Evolutionary conservation across 2,888 invertebrate genomes (phyloP).

Genomic region (Dasysyrphus albostriatus): DNA sequence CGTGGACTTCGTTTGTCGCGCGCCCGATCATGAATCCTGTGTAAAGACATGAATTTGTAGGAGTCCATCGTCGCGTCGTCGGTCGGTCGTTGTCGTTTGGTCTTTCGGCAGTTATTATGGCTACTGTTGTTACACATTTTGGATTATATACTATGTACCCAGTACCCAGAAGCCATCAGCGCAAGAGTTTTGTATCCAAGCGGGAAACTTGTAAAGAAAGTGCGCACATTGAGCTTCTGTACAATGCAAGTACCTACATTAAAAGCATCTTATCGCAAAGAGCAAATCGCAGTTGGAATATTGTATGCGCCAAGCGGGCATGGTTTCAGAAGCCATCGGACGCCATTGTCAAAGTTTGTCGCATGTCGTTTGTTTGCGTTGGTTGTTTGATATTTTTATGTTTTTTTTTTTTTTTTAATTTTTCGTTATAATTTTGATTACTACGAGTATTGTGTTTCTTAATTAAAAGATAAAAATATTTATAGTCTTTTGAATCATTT

Average conservation of each 20-base stretch:
- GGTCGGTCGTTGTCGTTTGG: not conserved
- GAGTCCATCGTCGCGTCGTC: slow-evolving; percentile 67
- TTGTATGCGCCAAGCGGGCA: slow-evolving; percentile 69
- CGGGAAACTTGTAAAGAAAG: slow-evolving; percentile 72
- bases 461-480: slow-evolving; percentile 38
- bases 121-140: slow-evolving; percentile 81
- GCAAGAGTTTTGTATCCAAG: slow-evolving; percentile 30
- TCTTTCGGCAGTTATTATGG: slow-evolving; percentile 74
- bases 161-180: slow-evolving; percentile 21
- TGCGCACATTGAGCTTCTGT: slow-evolving; percentile 64
- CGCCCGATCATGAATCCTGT: slow-evolving; percentile 56
- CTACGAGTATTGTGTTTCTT: slow-evolving; percentile 16
- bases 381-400: slow-evolving; percentile 10
- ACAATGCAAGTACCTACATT: slow-evolving; percentile 72
- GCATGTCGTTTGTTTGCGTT: slow-evolving; percentile 52
- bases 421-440: slow-evolving; percentile 31
- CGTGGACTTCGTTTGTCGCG: slow-evolving; percentile 46
- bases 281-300: slow-evolving; percentile 57
- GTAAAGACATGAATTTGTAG: slow-evolving; percentile 69
- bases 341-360: slow-evolving; percentile 75
- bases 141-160: slow-evolving; percentile 51
- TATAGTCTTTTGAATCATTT: not conserved
- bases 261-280: slow-evolving; percentile 70
- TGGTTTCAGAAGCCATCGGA: slow-evolving; percentile 4
- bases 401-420: slow-evolving; percentile 12